Conservation (phyloP, 92 coral and sea anemone genomes). For the Metridium senile region DNA sequence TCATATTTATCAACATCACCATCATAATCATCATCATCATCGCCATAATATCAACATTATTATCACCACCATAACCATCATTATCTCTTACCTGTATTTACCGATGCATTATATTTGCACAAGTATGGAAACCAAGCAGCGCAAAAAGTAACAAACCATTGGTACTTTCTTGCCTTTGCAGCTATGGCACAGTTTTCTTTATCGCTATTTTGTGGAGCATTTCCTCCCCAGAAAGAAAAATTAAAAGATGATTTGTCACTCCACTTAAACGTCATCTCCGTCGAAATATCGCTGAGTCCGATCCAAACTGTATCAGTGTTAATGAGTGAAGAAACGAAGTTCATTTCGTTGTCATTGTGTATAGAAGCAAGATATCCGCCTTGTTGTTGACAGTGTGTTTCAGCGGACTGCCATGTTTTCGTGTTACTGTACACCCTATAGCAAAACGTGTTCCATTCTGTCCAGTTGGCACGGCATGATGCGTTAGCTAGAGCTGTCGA, state of each 20-base stretch:
- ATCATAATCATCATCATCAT: too few species aligned
- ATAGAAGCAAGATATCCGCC: conserved; percentile 25
- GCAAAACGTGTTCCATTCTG: conserved; percentile 24
- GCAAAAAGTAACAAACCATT: background rate
- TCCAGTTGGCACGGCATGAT: conserved; percentile 22
- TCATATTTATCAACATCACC: too few species aligned
- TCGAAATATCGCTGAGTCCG: conserved; percentile 25
- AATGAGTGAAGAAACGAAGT: conserved; percentile 12
- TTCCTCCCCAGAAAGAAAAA: conserved; percentile 14
- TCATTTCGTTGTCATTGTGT: conserved; percentile 19
- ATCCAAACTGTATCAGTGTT: conserved; percentile 12
- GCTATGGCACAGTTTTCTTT: background rate
- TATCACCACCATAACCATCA: too few species aligned
- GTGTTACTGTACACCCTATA: too few species aligned
- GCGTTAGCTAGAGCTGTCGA: background rate
- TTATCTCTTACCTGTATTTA: too few species aligned
- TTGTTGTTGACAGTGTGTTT: background rate
- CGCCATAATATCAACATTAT: too few species aligned
- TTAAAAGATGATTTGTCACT: conserved; percentile 13
- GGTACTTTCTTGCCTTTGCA: background rate
- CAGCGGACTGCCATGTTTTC: background rate
- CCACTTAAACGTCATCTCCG: conserved; percentile 7
- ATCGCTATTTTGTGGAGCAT: background rate
- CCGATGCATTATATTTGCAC: conserved; percentile 14
- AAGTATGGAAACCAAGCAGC: background rate